Base-by-base conservation (phyloP, 2,113 vertebrate genomes). In the Periophthalmus modestus region DNA sequence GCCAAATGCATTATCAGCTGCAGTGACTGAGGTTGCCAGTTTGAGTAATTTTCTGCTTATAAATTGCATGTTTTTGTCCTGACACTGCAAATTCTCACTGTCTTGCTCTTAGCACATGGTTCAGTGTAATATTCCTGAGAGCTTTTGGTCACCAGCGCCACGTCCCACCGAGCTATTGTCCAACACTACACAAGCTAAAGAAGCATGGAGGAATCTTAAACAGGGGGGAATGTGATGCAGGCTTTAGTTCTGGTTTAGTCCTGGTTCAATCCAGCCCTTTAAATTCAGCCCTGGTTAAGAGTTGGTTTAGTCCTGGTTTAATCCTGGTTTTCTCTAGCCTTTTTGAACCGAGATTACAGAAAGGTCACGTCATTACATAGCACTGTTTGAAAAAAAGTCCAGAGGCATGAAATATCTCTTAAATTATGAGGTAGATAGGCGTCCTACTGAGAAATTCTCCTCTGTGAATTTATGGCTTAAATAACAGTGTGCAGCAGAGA, bases 121-220 rank as follows among this genome's bases (percentile, higher is more conserved):
- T 72, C 87, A 84, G 81, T 72, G 87, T 79, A 91, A 91, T 91
- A 91, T 89, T 87, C 83, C 75, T 91, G 88, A 93, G 91, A 92
- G 91, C 91, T 78, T 81, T 82, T 55, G 18, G 75, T 81, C 24
- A 68, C 71, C 83, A 72, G 82, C 59, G 52, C 77, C 43, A 78
- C 82, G 84, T 87, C 91, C 90, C 84, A 88, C 81, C 24, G 82
- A 86, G 90, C 89, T 87, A 88, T 92, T 92, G 85, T 91, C 82
- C 78, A 10, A 66, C 58, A 18, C 59, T 1, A 10, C 47, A 79
- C 80, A 69, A 75, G 78, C 67, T 72, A 69, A 65, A 61, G 76
- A 74, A 81, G 77, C 85, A 73, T 81, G 72, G 66, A 59, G 69
- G 79, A 89, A 88, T 84, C 84, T 71, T 88, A 90, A 90, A 87